Evolutionary conservation across 2,113 vertebrate genomes (phyloP).

Genomic region (Holacanthus passer): DNA sequence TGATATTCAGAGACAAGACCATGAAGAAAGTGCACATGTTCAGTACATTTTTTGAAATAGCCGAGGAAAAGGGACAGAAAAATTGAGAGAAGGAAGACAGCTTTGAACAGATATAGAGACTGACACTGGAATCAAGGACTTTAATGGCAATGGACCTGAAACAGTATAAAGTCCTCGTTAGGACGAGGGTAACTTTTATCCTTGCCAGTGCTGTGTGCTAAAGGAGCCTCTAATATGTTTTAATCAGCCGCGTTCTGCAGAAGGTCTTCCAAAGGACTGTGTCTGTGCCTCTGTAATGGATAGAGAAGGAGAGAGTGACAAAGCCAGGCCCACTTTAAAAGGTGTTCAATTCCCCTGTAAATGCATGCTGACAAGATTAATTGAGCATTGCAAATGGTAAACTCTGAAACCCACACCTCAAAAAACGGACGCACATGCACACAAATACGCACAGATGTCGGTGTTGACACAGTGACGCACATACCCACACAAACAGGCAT

Average conservation of each 20-base stretch:
- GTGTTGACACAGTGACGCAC: conserved; percentile 36
- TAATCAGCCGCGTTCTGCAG: conserved; percentile 55
- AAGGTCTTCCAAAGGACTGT: conserved; percentile 67
- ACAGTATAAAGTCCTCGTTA: conserved; percentile 19
- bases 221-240: conserved; percentile 62
- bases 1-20: conserved; percentile 4
- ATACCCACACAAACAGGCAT: conserved; percentile 26
- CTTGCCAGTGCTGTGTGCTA: conserved; percentile 29
- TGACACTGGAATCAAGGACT: conserved; percentile 23
- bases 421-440: conserved; percentile 35
- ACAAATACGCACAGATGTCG: conserved; percentile 33
- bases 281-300: conserved; percentile 72
- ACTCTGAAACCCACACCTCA: conserved; percentile 78
- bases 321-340: conserved; percentile 80
- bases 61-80: background rate
- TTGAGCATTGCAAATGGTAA: conserved; percentile 87
- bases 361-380: conserved; percentile 89
- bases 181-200: conserved; percentile 47
- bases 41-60: background rate
- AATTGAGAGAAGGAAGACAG: background rate
- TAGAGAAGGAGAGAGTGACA: conserved; percentile 75
- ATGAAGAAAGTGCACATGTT: background rate
- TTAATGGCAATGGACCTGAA: conserved; percentile 2
- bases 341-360: conserved; percentile 79
- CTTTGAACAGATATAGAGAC: conserved; percentile 13